phyloP scores from a whole-genome alignment of 2,797 vertebrate species.

The Cossypha niveicapilla region DNA sequence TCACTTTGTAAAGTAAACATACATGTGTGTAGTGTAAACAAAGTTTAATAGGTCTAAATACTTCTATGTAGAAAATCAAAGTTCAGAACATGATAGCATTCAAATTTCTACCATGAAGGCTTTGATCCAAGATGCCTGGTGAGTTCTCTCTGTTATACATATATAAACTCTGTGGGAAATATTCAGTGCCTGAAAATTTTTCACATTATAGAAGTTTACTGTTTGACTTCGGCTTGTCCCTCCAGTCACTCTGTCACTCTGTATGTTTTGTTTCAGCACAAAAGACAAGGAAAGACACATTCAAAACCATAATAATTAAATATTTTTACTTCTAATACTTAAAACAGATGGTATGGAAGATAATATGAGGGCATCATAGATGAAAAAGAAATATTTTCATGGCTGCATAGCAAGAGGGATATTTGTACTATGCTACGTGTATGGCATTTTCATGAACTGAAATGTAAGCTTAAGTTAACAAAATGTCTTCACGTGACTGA shows the following conservation, averaged over 20 bases:
- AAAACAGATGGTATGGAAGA: neutral
- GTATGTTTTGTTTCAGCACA: neutral
- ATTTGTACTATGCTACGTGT: fast-evolving
- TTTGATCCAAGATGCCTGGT: neutral
- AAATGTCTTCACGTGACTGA: neutral
- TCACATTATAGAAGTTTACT: fast-evolving
- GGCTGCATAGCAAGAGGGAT: neutral
- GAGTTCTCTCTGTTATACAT: neutral
- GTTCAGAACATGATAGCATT: neutral
- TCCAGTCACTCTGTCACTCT: no score
- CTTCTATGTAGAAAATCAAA: neutral
- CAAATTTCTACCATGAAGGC: neutral
- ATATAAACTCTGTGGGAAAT: neutral
- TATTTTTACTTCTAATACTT: neutral
- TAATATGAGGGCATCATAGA: fast-evolving
- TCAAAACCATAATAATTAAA: neutral
- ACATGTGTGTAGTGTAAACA: neutral
- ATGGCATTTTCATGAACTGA: neutral
- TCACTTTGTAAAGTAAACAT: neutral
- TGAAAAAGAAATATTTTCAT: neutral
- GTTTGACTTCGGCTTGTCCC: neutral
- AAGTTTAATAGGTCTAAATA: neutral
- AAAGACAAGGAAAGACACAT: neutral
- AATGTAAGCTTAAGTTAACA: neutral
- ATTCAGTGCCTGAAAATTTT: neutral